Percentiles rank a stretch among this genome's conserved stretches.
Conservation (phyloP, 2,797 vertebrate genomes). For the Hemitrygon akajei region DNA sequence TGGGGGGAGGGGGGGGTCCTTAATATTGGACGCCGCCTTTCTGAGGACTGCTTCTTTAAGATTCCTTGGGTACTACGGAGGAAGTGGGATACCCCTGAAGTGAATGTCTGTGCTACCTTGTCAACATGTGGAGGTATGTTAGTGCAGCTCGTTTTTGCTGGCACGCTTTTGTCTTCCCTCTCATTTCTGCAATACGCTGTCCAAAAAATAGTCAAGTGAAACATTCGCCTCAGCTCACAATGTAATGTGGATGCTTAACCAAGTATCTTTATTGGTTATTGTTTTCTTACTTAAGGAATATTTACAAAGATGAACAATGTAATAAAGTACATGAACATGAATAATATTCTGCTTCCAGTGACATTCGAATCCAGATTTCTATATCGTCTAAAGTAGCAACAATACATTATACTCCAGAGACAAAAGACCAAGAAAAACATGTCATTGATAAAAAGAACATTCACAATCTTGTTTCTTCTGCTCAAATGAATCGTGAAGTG, state of each 20-base stretch:
- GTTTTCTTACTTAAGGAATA: not conserved
- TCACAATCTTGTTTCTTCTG: not conserved
- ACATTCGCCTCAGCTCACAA: not conserved
- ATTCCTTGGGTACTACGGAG: too few species aligned
- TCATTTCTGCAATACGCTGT: not conserved
- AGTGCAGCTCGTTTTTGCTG: not conserved
- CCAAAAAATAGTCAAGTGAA: not conserved
- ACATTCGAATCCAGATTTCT: not conserved
- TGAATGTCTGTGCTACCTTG: not conserved
- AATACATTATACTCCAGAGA: not conserved
- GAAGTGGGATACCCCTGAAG: not conserved
- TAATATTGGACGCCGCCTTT: too few species aligned
- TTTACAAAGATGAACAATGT: not conserved
- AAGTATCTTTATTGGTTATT: not conserved
- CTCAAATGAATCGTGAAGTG: not conserved
- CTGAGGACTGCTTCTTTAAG: too few species aligned
- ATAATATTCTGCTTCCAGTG: not conserved
- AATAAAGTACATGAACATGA: not conserved
- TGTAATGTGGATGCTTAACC: not conserved
- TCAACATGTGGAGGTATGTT: not conserved
- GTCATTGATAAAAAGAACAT: not conserved
- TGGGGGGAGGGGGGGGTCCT: too few species aligned
- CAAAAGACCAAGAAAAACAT: not conserved
- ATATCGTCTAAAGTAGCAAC: not conserved
- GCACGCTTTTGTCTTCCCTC: not conserved